Conservation (phyloP, 2,888 invertebrate species). For the Piscicola geometra region DNA sequence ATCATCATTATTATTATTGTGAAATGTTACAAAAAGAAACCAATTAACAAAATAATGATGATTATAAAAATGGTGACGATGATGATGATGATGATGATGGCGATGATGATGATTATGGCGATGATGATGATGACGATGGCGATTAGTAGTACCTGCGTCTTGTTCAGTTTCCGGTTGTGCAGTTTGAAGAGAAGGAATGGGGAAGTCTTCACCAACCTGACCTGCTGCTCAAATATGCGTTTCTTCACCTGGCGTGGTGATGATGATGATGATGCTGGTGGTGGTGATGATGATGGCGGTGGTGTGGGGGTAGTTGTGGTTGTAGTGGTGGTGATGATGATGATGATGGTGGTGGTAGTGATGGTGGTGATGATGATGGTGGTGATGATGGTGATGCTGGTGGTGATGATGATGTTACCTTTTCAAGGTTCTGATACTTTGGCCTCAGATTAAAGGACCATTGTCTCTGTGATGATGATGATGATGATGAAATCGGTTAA, state of each 20-base stretch:
- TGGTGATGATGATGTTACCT: background rate
- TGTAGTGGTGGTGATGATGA: too few relatives aligned
- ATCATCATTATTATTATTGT: conserved; percentile 17
- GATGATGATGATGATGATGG: conserved; percentile 18
- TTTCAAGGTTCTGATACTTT: background rate
- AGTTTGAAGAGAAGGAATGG: conserved; percentile 36
- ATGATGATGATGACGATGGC: conserved; percentile 27
- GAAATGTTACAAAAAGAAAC: background rate
- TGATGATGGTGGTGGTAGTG: conserved; percentile 26
- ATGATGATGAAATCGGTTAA: too few relatives aligned
- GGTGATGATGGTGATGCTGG: conserved; percentile 16
- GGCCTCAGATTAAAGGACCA: background rate
- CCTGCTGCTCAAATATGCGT: conserved; percentile 52
- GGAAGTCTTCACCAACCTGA: conserved; percentile 32
- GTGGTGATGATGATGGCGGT: background rate
- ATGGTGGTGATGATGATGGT: conserved; percentile 26
- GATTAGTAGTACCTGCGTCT: too few relatives aligned
- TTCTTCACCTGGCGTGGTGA: conserved; percentile 59
- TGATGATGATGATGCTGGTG: background rate
- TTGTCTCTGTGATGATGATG: background rate
- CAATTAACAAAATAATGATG: too few relatives aligned
- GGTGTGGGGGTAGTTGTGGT: too few relatives aligned
- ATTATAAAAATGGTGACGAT: background rate
- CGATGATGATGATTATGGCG: conserved; percentile 16
- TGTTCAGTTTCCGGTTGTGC: conserved; percentile 52